These are phyloP conservation scores for Brachionus koreanus DNA, from an alignment of 1,140 invertebrate species.

Conservation along the genomic window DNA sequence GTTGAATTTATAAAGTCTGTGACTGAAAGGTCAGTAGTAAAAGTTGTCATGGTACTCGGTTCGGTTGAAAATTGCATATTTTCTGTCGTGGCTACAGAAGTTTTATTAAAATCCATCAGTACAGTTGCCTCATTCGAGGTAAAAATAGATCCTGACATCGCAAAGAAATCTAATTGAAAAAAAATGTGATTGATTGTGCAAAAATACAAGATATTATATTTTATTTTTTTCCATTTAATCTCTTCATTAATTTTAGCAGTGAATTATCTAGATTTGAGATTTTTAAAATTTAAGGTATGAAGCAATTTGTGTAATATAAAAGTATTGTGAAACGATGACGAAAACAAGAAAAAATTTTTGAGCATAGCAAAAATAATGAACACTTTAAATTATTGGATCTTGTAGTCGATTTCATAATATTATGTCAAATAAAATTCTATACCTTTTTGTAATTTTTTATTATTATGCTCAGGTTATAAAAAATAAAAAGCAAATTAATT, in stretches of 20 bases:
- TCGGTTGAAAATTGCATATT: not conserved
- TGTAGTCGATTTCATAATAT: not conserved
- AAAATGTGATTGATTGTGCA: not conserved
- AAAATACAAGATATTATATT: not conserved
- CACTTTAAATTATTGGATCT: not conserved
- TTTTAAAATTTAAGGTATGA: not conserved
- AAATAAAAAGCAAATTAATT: not conserved
- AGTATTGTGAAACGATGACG: not conserved
- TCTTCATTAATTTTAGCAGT: constrained; percentile 2
- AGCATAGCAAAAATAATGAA: not conserved
- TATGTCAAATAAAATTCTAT: not conserved
- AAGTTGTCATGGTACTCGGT: not conserved
- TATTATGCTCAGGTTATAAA: not conserved
- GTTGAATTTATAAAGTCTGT: not conserved
- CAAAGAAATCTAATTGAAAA: not conserved
- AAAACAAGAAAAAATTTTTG: not conserved
- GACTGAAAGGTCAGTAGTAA: not conserved
- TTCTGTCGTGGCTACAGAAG: not conserved
- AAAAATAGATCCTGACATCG: not conserved
- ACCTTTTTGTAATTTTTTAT: not conserved
- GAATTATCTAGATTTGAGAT: not conserved
- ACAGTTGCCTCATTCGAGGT: not conserved
- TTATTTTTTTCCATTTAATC: not conserved
- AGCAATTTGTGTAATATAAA: not conserved
- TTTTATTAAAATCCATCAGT: not conserved